Percentiles rank a stretch among this genome's conserved stretches.
phyloP scores from a whole-genome alignment of 2,888 invertebrate species.

The Cheilosia variabilis region DNA sequence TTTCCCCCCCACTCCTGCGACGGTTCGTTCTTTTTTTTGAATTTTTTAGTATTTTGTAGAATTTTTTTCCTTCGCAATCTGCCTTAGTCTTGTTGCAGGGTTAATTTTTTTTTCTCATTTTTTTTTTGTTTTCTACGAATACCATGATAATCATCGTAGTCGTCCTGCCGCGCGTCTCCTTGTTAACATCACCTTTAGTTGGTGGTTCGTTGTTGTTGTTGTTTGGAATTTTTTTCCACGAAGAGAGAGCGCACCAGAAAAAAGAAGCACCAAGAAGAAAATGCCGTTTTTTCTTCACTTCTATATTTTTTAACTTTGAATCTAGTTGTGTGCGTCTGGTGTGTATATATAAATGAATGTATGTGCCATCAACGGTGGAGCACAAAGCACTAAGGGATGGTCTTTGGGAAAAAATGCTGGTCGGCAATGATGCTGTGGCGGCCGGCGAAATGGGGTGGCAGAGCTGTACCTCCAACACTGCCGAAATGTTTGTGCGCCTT shows the following conservation, averaged over 20 bases:
- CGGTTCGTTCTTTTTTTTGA: constrained; percentile 64
- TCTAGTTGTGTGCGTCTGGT: constrained; percentile 65
- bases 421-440: constrained; percentile 60
- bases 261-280: constrained; percentile 65
- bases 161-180: constrained; percentile 63
- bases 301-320: constrained; percentile 74
- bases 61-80: constrained; percentile 79
- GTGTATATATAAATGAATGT: constrained; percentile 41
- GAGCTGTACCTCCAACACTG: constrained; percentile 50
- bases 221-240: constrained; percentile 27
- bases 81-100: constrained; percentile 78
- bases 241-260: constrained; percentile 33
- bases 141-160: constrained; percentile 71
- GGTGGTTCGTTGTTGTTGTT: constrained; percentile 43
- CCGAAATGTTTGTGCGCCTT: constrained; percentile 70
- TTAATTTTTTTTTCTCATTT: constrained; percentile 76
- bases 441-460: constrained; percentile 60
- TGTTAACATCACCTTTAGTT: constrained; percentile 31
- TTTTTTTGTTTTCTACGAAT: constrained; percentile 63
- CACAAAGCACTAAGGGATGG: constrained; percentile 74
- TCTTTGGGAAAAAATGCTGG: constrained; percentile 70
- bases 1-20: constrained; percentile 3
- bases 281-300: constrained; percentile 65
- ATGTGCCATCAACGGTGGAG: constrained; percentile 72
- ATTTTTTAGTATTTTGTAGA: constrained; percentile 79